phyloP scores from a whole-genome alignment of 2,888 invertebrate genomes.

The Apamea epomidion region DNA sequence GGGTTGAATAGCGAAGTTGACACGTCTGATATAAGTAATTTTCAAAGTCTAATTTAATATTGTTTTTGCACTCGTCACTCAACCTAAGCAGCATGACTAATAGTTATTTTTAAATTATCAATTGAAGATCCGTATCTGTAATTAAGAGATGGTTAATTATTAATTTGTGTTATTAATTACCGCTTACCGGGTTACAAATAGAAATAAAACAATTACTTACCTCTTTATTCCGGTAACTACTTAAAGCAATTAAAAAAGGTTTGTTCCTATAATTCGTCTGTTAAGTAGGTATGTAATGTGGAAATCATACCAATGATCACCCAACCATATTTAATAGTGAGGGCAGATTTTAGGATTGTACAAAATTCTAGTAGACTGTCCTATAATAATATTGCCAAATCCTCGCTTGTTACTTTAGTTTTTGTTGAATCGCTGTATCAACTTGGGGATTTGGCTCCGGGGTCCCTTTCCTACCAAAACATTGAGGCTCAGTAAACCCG shows the following conservation, averaged over 20 bases:
- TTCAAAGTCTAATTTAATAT: background rate
- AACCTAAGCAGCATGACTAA: background rate
- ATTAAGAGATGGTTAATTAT: conserved; percentile 43
- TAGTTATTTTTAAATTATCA: conserved; percentile 15
- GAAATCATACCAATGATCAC: conserved; percentile 1
- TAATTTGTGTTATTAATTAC: conserved; percentile 45
- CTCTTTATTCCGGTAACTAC: background rate
- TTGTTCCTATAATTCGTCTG: background rate
- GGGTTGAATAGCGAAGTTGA: background rate
- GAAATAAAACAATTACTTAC: conserved; percentile 29
- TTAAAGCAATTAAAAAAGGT: conserved; percentile 9
- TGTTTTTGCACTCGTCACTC: background rate
- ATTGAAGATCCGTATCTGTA: conserved; percentile 31
- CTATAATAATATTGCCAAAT: conserved; percentile 14
- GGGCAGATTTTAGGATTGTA: background rate
- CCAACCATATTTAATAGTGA: background rate
- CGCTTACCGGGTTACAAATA: conserved; percentile 3
- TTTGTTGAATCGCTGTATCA: conserved; percentile 29
- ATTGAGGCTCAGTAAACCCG: conserved; percentile 42
- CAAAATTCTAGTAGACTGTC: background rate
- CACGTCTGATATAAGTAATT: background rate
- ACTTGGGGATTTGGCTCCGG: conserved; percentile 16
- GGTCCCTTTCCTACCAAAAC: conserved; percentile 46
- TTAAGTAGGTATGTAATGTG: background rate
- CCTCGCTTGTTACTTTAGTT: conserved; percentile 21